A percentile compares a stretch with the other conserved stretches of the same genome.
These are phyloP conservation scores for Heteromurus nitidus DNA, from an alignment of 2,888 invertebrate species.

Conservation along the genomic window DNA sequence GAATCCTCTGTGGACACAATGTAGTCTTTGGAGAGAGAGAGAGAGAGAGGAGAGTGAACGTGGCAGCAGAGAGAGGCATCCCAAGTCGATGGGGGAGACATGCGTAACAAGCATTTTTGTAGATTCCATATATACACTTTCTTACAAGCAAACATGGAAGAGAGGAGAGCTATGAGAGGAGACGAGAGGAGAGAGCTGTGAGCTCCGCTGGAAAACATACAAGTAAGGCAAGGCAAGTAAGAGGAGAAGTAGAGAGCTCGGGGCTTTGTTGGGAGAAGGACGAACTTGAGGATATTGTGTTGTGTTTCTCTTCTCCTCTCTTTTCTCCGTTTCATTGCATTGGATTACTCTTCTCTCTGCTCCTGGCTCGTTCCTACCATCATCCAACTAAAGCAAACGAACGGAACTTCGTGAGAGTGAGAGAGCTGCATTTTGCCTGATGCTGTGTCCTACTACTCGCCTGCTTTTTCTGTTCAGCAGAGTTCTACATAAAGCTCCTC, in stretches of 20 bases:
- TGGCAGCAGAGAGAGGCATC: constrained; percentile 33
- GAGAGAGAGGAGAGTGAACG: constrained; percentile 9
- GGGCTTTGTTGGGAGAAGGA: constrained; percentile 62
- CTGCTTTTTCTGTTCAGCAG: not conserved
- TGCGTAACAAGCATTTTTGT: constrained; percentile 51
- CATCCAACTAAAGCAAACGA: not conserved
- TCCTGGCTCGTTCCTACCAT: constrained; percentile 24
- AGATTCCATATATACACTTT: constrained; percentile 33
- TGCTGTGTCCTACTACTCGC: not conserved
- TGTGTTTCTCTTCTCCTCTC: constrained; percentile 31
- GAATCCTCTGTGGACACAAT: constrained; percentile 34
- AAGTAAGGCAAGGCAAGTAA: constrained; percentile 47
- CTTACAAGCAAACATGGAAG: not conserved
- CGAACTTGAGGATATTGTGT: constrained; percentile 56
- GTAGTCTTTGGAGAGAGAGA: constrained; percentile 15
- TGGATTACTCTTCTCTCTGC: constrained; percentile 36
- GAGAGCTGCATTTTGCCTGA: not conserved
- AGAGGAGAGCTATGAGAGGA: constrained; percentile 14
- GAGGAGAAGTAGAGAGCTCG: constrained; percentile 56
- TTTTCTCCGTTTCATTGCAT: constrained; percentile 56
- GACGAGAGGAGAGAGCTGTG: constrained; percentile 22
- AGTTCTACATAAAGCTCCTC: not conserved
- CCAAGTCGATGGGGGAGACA: constrained; percentile 55
- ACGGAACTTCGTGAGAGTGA: not conserved
- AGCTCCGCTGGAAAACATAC: constrained; percentile 48